Percentiles rank a stretch among this genome's conserved stretches.
These are phyloP conservation scores for Synergus japonicus DNA, from an alignment of 2,888 invertebrate genomes.

Conservation along the genomic window DNA sequence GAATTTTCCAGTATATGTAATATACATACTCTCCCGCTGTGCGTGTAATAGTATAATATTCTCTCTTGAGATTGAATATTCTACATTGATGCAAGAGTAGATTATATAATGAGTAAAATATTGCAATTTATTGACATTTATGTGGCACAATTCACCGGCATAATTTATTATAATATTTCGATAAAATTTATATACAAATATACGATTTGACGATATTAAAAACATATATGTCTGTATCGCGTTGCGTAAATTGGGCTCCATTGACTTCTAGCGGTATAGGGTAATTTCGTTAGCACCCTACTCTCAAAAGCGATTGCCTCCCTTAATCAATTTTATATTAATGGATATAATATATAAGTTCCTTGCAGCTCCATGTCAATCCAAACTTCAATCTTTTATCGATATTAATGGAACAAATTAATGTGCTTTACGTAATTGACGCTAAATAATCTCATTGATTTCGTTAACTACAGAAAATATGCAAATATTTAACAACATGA, in stretches of 20 bases:
- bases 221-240: not conserved
- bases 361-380: slow-evolving; percentile 10
- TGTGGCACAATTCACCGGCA: no score
- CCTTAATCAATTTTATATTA: slow-evolving; percentile 34
- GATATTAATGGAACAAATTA: slow-evolving; percentile 15
- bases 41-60: not conserved
- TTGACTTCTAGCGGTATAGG: slow-evolving; percentile 38
- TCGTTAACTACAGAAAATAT: not conserved
- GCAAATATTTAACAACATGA: no score
- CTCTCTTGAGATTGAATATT: not conserved
- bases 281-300: slow-evolving; percentile 35
- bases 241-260: slow-evolving; percentile 14
- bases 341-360: slow-evolving; percentile 34
- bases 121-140: not conserved
- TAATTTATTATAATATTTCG: not conserved
- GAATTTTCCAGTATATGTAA: not conserved
- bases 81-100: not conserved
- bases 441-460: no score
- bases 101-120: not conserved
- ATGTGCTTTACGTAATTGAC: not conserved
- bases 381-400: not conserved
- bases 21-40: not conserved
- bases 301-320: slow-evolving; percentile 25
- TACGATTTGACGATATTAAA: not conserved
- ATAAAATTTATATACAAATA: not conserved